Conservation (phyloP, 2,113 vertebrate species). For the Lophius piscatorius region DNA sequence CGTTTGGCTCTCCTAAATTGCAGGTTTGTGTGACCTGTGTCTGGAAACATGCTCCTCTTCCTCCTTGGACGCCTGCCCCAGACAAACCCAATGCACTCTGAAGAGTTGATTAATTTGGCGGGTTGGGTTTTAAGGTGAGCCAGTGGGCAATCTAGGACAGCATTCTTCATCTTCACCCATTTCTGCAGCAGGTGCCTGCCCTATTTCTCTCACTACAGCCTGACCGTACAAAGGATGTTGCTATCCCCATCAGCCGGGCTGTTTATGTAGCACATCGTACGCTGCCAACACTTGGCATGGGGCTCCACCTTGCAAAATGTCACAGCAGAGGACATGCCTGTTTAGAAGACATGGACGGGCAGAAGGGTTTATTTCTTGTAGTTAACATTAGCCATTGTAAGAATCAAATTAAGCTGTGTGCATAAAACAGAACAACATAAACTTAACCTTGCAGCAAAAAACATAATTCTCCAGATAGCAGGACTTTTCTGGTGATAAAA, state of each 20-base stretch:
- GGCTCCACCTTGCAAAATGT: slow-evolving; percentile 32
- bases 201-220: slow-evolving; percentile 76
- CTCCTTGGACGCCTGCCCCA: slow-evolving; percentile 59
- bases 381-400: slow-evolving; percentile 11
- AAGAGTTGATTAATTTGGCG: slow-evolving; percentile 74
- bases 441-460: not conserved
- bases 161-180: slow-evolving; percentile 82
- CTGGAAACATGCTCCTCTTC: slow-evolving; percentile 33
- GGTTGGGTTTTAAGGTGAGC: slow-evolving; percentile 70
- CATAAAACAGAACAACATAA: not conserved
- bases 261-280: slow-evolving; percentile 36
- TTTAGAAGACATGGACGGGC: not conserved
- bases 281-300: slow-evolving; percentile 25
- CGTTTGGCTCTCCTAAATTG: slow-evolving; percentile 25
- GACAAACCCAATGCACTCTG: slow-evolving; percentile 66
- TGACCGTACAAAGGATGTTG: slow-evolving; percentile 73
- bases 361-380: not conserved
- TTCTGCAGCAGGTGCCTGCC: slow-evolving; percentile 82
- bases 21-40: slow-evolving; percentile 66
- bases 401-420: not conserved
- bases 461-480: not conserved
- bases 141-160: slow-evolving; percentile 78
- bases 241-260: slow-evolving; percentile 49
- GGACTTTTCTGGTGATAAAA: not conserved
- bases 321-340: slow-evolving; percentile 18